Percentiles rank a stretch among this genome's conserved stretches.
Evolutionary conservation across 1,140 invertebrate species (phyloP).

Genomic region (Rhagoletis pomonella): DNA sequence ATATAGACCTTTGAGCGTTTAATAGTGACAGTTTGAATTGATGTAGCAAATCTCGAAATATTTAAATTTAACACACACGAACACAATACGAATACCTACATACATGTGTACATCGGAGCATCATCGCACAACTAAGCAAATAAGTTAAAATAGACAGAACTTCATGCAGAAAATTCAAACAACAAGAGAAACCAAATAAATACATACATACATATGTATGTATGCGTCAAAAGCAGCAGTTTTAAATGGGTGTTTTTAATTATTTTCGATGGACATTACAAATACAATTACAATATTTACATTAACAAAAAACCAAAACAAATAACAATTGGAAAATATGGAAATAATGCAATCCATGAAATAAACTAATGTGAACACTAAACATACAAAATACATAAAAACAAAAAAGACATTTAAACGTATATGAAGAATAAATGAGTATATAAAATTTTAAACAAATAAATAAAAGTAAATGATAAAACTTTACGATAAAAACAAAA

Average conservation of each 20-base stretch:
- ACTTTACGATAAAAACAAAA: conserved; percentile 50
- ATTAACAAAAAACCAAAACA: neutral
- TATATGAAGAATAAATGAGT: conserved; percentile 47
- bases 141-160: neutral
- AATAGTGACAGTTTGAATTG: neutral
- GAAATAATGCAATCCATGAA: neutral
- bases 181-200: neutral
- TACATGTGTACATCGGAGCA: neutral
- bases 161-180: neutral
- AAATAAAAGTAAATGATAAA: conserved; percentile 51
- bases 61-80: neutral
- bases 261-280: conserved; percentile 49
- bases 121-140: neutral
- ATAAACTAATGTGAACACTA: conserved; percentile 31
- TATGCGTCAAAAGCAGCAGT: conserved; percentile 2
- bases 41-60: neutral
- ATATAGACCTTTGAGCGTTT: neutral
- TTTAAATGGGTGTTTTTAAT: conserved; percentile 45
- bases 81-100: neutral
- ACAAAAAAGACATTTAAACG: conserved; percentile 39
- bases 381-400: neutral
- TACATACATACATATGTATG: neutral
- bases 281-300: conserved; percentile 41
- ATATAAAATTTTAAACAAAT: conserved; percentile 53
- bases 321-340: conserved; percentile 18